Evolutionary conservation across 1,140 invertebrate genomes (phyloP).

Genomic region (Diabrotica virgifera): DNA sequence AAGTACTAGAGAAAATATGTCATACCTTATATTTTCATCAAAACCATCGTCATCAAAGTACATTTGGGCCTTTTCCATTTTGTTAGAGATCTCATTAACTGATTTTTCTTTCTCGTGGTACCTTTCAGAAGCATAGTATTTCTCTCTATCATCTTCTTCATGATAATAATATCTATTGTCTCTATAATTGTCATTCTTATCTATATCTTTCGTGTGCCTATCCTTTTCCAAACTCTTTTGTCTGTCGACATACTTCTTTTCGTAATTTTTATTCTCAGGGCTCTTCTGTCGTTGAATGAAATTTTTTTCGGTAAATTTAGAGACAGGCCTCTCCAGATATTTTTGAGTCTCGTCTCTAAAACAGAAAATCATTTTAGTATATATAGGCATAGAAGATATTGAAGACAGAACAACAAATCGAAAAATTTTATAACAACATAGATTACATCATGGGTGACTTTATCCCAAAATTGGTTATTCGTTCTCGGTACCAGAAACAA

Average conservation of each 20-base stretch:
- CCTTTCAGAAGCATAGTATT: conserved; percentile 19
- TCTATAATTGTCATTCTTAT: conserved; percentile 19
- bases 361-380: neutral
- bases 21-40: conserved; percentile 39
- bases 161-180: conserved; percentile 24
- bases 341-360: conserved; percentile 26
- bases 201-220: conserved; percentile 20
- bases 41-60: conserved; percentile 43
- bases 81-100: conserved; percentile 10
- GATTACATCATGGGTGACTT: too few relatives aligned
- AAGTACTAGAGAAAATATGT: too few relatives aligned
- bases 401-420: too few relatives aligned
- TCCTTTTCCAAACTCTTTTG: conserved; percentile 28
- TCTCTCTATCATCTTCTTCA: conserved; percentile 13
- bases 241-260: conserved; percentile 13
- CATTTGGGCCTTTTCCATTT: conserved; percentile 26
- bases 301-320: conserved; percentile 36
- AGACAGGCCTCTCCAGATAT: conserved; percentile 38
- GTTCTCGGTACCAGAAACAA: too few relatives aligned
- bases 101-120: conserved; percentile 15
- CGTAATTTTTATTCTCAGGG: conserved; percentile 27
- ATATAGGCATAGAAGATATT: too few relatives aligned
- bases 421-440: too few relatives aligned
- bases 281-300: conserved; percentile 40
- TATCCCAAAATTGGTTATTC: too few relatives aligned